Base-by-base conservation (phyloP, 2,797 vertebrate genomes). In the Xerus rutilus region DNA sequence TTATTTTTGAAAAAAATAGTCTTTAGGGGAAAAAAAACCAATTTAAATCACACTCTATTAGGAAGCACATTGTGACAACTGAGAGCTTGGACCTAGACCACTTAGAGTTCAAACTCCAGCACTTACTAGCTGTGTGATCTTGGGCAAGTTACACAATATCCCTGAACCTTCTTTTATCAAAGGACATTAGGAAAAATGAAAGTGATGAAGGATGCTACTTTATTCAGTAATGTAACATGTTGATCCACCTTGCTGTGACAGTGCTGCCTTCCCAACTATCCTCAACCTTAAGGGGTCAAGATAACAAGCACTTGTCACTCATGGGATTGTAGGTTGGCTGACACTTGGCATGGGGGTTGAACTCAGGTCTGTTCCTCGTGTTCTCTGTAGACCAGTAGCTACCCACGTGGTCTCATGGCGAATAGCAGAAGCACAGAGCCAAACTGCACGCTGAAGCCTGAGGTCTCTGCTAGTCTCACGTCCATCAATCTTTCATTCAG, bases 91-190 rank as follows among this genome's bases (percentile, higher is more conserved):
- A 59, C 21, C 62, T 72, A 28, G 64, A 39, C n/a, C 30, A 15
- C 74, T 57, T 47, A 23, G 13, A 11, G 49, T 74, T 85, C 67
- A 64, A 59, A 76, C 20, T 45, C 85, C 52, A 12, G 8, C 3
- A 13, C 8, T 67, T 11, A 35, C 13, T 57, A 65, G 88, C 57
- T 70, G 32, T 45, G 90, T 12, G 47, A 73, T 62, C 43, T 43
- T n/a, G 9, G 23, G 35, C 23, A 87, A 84, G 49, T 86, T 78
- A 70, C 12, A 3, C 43, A 52, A 11, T 21, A 23, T 59, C 67
- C 88, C 67, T 90, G 94, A 52, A 73, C 23, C 59, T 91, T 30
- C 6, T n/a, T 86, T 86, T 89, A 35, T 43, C n/a, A 32, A 85
- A 28, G 39, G 52, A 20, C 28, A 23, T 67, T 45, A 64, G 73